Evolutionary conservation across 2,888 invertebrate species (phyloP).

Genomic region (Liodrosophila aerea): DNA sequence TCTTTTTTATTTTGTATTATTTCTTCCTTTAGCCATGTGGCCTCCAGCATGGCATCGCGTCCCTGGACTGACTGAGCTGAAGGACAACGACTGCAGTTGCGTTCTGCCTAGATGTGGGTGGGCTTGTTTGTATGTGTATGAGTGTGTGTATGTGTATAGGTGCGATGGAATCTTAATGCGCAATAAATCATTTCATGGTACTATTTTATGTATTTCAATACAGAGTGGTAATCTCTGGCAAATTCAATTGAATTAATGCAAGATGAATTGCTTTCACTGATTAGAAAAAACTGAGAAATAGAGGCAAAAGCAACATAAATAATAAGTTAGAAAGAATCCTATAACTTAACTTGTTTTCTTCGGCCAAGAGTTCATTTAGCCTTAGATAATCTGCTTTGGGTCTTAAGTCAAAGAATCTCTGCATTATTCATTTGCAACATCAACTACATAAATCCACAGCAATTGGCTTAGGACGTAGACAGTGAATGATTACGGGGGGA

Average conservation of each 20-base stretch:
- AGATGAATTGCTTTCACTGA: slow-evolving; percentile 14
- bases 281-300: slow-evolving; percentile 2
- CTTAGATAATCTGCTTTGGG: slow-evolving; percentile 15
- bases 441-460: slow-evolving; percentile 31
- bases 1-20: slow-evolving; percentile 17
- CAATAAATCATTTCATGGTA: slow-evolving; percentile 61
- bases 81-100: slow-evolving; percentile 45
- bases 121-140: slow-evolving; percentile 1
- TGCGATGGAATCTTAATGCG: slow-evolving; percentile 47
- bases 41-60: slow-evolving; percentile 61
- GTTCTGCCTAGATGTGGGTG: slow-evolving; percentile 12
- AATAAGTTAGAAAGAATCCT: no score
- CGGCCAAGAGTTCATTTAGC: slow-evolving; percentile 11
- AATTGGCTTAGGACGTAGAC: slow-evolving; percentile 40
- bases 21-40: slow-evolving; percentile 32
- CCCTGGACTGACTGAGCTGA: slow-evolving; percentile 52
- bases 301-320: no score
- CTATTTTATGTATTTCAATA: slow-evolving; percentile 38
- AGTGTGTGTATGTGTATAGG: slow-evolving; percentile 14
- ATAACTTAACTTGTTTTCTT: slow-evolving; percentile 11
- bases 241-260: slow-evolving; percentile 37
- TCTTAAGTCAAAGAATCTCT: slow-evolving; percentile 14
- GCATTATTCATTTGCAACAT: slow-evolving; percentile 40
- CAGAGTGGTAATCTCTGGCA: slow-evolving; percentile 42
- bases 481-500: no score